Conservation (phyloP, 2,797 vertebrate genomes). For the Gobionotothen gibberifrons region DNA sequence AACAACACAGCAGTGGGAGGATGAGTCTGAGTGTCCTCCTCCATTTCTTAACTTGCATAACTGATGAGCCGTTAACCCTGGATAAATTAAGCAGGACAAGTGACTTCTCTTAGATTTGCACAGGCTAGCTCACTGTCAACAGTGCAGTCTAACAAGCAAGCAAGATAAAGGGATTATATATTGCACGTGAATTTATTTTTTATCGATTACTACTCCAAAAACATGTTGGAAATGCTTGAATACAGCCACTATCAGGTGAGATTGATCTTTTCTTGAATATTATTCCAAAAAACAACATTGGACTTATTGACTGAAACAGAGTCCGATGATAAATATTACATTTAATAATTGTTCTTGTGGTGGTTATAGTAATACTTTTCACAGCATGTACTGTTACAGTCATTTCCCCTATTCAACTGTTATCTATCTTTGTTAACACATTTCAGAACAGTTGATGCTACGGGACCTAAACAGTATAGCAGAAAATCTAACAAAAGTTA, state of each 20-base stretch:
- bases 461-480: neutral
- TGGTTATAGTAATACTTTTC: neutral
- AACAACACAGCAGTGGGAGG: constrained; percentile 84
- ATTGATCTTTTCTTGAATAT: constrained; percentile 24
- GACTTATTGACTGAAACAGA: neutral
- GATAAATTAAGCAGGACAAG: constrained; percentile 84
- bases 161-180: constrained; percentile 76
- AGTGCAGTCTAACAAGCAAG: constrained; percentile 48
- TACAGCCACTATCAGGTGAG: constrained; percentile 99
- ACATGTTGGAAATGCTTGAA: constrained; percentile 98
- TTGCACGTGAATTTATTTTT: constrained; percentile 28
- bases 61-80: constrained; percentile 89
- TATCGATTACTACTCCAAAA: constrained; percentile 41
- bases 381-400: neutral
- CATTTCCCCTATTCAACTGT: neutral
- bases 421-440: neutral
- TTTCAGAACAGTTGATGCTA: neutral
- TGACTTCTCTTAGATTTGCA: constrained; percentile 71
- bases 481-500: neutral
- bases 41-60: constrained; percentile 89
- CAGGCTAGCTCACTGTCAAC: constrained; percentile 45
- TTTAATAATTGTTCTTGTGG: neutral
- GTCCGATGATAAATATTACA: neutral
- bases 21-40: constrained; percentile 84
- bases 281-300: neutral